Conservation (phyloP, 1,140 invertebrate genomes). For the Antheraea pernyi region DNA sequence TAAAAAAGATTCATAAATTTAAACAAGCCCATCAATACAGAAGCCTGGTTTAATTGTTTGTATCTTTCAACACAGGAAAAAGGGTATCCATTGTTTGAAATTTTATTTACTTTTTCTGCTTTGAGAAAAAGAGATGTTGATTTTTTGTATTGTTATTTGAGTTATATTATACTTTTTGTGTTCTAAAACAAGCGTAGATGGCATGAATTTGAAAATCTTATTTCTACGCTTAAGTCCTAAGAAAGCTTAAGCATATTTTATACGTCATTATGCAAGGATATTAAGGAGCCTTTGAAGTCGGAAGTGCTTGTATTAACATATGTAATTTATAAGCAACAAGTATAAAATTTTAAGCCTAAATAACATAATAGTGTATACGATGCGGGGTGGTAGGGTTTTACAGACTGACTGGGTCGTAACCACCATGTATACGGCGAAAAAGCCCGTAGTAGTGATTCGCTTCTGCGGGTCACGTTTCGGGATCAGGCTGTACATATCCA, state of each 20-base stretch:
- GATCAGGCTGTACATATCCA: too few species aligned
- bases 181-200: neutral
- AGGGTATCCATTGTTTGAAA: neutral
- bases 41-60: neutral
- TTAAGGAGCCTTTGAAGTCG: slow-evolving; percentile 27
- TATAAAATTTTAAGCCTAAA: too few species aligned
- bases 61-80: slow-evolving; percentile 4
- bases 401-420: too few species aligned
- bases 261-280: slow-evolving; percentile 3
- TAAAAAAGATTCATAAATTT: slow-evolving; percentile 1
- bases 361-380: too few species aligned
- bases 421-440: too few species aligned
- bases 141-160: neutral
- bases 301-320: slow-evolving; percentile 14
- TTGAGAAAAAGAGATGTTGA: neutral
- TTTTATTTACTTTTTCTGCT: neutral
- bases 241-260: neutral
- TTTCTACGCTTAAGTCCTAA: too few species aligned
- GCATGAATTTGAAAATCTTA: too few species aligned
- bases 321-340: too few species aligned
- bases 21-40: neutral
- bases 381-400: too few species aligned
- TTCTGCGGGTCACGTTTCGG: too few species aligned
- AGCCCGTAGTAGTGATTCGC: too few species aligned
- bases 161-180: neutral